These are phyloP conservation scores for Microchirus variegatus DNA, from an alignment of 2,797 vertebrate species.

Conservation along the genomic window DNA sequence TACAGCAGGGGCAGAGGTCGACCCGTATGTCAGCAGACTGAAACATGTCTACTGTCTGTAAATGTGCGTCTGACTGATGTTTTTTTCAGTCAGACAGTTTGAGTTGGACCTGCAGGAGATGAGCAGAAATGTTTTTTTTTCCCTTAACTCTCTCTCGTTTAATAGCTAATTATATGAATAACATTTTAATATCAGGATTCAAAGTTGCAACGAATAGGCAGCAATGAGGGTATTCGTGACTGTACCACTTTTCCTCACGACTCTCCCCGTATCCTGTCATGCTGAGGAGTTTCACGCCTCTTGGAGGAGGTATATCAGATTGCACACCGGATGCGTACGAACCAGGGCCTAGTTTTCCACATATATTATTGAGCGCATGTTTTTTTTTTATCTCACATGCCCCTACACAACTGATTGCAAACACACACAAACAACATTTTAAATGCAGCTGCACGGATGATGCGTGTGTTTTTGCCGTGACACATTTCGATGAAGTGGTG, in stretches of 20 bases:
- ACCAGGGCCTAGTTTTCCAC: neutral
- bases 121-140: too few species aligned
- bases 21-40: conserved; percentile 34
- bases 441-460: neutral
- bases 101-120: neutral
- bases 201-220: neutral
- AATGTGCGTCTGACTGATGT: conserved; percentile 34
- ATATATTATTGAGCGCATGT: conserved; percentile 34
- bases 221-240: conserved; percentile 75
- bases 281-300: conserved; percentile 42
- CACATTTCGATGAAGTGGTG: neutral
- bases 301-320: conserved; percentile 43
- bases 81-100: conserved; percentile 2
- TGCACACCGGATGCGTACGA: conserved; percentile 46
- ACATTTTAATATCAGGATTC: neutral
- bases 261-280: conserved; percentile 52
- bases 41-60: conserved; percentile 34
- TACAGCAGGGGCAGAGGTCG: conserved; percentile 23
- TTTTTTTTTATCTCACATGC: conserved; percentile 32
- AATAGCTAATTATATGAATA: neutral
- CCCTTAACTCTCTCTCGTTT: neutral
- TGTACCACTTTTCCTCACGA: conserved; percentile 49
- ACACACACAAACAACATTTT: conserved; percentile 48
- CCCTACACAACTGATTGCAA: conserved; percentile 62
- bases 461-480: neutral